phyloP scores from a whole-genome alignment of 2,797 vertebrate genomes.

The Vultur gryphus region DNA sequence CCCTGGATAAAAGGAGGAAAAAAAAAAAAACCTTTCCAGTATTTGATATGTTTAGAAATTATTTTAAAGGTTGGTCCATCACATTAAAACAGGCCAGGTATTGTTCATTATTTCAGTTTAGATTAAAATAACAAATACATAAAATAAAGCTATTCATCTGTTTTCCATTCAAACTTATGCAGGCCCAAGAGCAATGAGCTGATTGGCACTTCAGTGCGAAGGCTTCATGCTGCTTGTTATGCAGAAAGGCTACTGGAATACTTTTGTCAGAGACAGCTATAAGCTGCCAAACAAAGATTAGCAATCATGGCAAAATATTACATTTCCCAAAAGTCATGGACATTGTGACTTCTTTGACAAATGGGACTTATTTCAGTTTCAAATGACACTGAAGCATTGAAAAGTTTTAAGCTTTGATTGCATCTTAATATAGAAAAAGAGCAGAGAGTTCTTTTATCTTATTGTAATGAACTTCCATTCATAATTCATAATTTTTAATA shows the following conservation, averaged over 20 bases:
- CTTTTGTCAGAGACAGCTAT: constrained; percentile 22
- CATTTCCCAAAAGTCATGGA: constrained; percentile 2
- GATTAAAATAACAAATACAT: background rate
- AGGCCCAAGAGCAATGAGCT: background rate
- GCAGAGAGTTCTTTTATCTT: background rate
- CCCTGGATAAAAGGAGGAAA: background rate
- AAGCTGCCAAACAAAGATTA: constrained; percentile 44
- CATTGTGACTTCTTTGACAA: constrained; percentile 21
- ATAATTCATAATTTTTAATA: constrained; percentile 58
- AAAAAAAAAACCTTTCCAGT: background rate
- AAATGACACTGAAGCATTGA: background rate
- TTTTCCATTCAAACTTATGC: background rate
- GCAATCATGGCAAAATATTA: constrained; percentile 26
- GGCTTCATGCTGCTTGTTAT: background rate
- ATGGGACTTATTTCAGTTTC: constrained; percentile 12
- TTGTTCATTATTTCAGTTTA: background rate
- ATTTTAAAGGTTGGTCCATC: background rate
- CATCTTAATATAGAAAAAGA: background rate
- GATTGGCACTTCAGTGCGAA: background rate
- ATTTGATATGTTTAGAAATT: background rate
- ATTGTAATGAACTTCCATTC: constrained; percentile 13
- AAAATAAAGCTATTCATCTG: background rate
- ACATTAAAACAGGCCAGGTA: background rate
- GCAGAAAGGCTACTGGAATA: background rate
- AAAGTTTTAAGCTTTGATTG: background rate